phyloP scores from a whole-genome alignment of 2,113 vertebrate genomes.

The Cardinalis cardinalis region DNA sequence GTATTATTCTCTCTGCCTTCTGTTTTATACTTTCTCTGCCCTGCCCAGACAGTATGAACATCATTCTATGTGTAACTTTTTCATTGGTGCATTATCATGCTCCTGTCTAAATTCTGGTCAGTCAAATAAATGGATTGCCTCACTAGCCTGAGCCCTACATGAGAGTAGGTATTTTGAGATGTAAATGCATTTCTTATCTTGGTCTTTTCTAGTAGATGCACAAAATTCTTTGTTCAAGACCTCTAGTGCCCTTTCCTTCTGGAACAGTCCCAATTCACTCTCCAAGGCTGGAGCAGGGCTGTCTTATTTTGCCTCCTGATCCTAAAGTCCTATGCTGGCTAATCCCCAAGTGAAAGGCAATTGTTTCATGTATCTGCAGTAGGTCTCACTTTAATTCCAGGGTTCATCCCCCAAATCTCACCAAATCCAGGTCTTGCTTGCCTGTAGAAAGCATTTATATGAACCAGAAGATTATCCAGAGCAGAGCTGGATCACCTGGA shows the following conservation, averaged over 20 bases:
- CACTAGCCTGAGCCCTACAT: background rate
- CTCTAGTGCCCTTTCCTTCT: background rate
- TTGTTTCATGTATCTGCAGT: background rate
- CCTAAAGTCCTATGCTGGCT: accelerated
- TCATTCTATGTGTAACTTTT: background rate
- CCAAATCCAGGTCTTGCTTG: background rate
- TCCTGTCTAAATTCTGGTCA: background rate
- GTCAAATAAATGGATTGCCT: background rate
- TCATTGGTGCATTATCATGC: background rate
- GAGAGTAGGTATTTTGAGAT: background rate
- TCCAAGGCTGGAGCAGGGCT: background rate
- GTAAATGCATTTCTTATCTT: background rate
- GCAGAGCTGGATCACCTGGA: background rate
- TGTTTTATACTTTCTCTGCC: background rate
- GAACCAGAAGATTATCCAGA: background rate
- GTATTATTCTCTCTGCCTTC: background rate
- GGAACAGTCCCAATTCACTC: accelerated
- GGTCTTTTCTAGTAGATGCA: background rate
- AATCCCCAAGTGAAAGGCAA: background rate
- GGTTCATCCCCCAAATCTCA: background rate
- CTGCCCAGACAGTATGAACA: background rate
- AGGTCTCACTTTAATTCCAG: background rate
- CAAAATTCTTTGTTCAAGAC: background rate
- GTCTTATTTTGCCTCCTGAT: background rate
- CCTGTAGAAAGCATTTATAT: background rate